Evolutionary conservation across 2,888 invertebrate genomes (phyloP), one percentile per base, ranked within the genome.

Genomic region (Dryococelus australis): DNA sequence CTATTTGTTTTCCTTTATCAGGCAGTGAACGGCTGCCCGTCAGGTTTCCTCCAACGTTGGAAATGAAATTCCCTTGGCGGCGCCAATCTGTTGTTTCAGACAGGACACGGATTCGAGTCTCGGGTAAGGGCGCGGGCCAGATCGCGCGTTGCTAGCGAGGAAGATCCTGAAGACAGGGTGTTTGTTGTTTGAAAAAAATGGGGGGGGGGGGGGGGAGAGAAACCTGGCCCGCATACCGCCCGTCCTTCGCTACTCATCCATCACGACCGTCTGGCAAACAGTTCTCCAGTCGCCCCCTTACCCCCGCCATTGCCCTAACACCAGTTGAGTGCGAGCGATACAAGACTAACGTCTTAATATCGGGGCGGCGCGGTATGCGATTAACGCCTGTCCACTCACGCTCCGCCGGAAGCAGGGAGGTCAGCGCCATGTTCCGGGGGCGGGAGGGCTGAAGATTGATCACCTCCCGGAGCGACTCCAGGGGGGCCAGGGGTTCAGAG

Each of bases 341-440:
- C 65, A 65, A 65, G 65, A 65, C 65, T 20, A 16, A 65, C 65
- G 65, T 65, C 65, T 65, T 65, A 65, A 65, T 65, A 65, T 65
- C 65, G 4, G 65, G 4, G 65, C 65, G n/a, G n/a, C n/a, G n/a
- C n/a, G 65, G 65, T 16, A 65, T 65, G 65, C 65, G 65, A 65
- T 65, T 65, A 65, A 65, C 65, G 65, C 65, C 65, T 65, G 65
- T 65, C 65, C 65, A 65, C 5, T 24, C 24, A 12, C 65, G 4
- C 24, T 65, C 20, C 65, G 5, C 16, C 65, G 16, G 20, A 47
- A 47, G 65, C 65, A 65, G 4, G 16, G n/a, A n/a, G 65, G 65
- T 20, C 65, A 20, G 65, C 65, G 24, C 16, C 16, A 5, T 8
- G 65, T 65, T 24, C 16, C 20, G 65, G 16, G n/a, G 8, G 65